Base-by-base conservation (phyloP, 1,140 invertebrate genomes). In the Drosophila simulans region DNA sequence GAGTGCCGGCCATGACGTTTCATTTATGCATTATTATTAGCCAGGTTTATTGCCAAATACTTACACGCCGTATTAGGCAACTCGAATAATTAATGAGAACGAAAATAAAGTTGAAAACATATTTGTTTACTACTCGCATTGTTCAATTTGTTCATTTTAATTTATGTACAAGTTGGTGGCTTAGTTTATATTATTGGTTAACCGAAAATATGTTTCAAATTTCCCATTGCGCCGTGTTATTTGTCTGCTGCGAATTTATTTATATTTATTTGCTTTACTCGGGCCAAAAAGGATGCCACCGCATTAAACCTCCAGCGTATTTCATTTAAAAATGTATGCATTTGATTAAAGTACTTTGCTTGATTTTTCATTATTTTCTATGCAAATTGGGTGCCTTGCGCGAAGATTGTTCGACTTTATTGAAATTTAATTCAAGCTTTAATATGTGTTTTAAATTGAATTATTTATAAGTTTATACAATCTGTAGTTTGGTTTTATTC, bases 271-370 rank as follows among this genome's bases (percentile, higher is more conserved):
- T 59, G 40, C 25, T 45, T 37, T n/a, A 13, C 25, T 40, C 20
- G 10, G 3, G 25, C 25, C 27, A 63, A 34, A 34, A 43, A 39
- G 25, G 27, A 39, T 40, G 15, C 56, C 15, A 31, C 11, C 31
- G 37, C 31, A 64, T 66, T 66, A 34, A 51, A 64, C 35, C 34
- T 34, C 25, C 45, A 62, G 57, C 62, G 59, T 51, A 64, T 31
- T 64, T 13, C 25, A 42, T 31, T 64, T 40, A 34, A 65, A 65
- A 49, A 64, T 66, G 59, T 42, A 66, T 66, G 58, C 64, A 64
- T 64, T 66, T 66, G 59, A 66, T 66, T 66, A 66, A 65, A 66
- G 59, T 64, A 42, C 40, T 40, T 64, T 66, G 31, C 35, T 64
- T 31, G 31, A 4, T 45, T 64, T 64, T 64, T 13, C 42, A 63